Conservation (phyloP, 2,113 vertebrate genomes). For the Salvelinus alpinus region DNA sequence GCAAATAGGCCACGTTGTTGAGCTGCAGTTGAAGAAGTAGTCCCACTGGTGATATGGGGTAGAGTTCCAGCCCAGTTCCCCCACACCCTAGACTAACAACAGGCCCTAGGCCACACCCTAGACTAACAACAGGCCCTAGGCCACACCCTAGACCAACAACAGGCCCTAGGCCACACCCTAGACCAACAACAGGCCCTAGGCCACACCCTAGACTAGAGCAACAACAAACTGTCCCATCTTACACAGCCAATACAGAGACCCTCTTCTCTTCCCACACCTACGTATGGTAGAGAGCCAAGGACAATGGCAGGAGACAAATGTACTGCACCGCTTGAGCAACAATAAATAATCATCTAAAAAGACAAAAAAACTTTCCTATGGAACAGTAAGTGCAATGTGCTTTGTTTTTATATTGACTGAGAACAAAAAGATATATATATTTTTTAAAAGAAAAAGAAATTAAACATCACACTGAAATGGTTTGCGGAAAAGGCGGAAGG, state of each 20-base stretch:
- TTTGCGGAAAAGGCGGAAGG: slow-evolving; percentile 74
- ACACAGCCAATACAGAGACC: slow-evolving; percentile 56
- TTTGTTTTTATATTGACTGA: slow-evolving; percentile 87
- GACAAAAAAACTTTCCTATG: slow-evolving; percentile 82
- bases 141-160: slow-evolving; percentile 47
- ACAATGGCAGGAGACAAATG: slow-evolving; percentile 73
- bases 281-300: slow-evolving; percentile 69
- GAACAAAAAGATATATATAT: slow-evolving; percentile 85
- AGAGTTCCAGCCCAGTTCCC: slow-evolving; percentile 31
- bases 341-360: slow-evolving; percentile 78
- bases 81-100: slow-evolving; percentile 47
- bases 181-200: slow-evolving; percentile 26
- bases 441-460: slow-evolving; percentile 79
- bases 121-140: slow-evolving; percentile 29
- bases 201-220: slow-evolving; percentile 18
- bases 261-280: slow-evolving; percentile 27
- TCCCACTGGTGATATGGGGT: slow-evolving; percentile 48
- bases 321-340: slow-evolving; percentile 80
- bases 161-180: slow-evolving; percentile 38
- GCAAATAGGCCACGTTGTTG: slow-evolving; percentile 47
- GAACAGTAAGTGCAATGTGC: slow-evolving; percentile 85
- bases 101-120: too few species aligned
- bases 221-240: slow-evolving; percentile 45
- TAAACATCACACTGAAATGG: slow-evolving; percentile 82
- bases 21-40: slow-evolving; percentile 44